These are phyloP conservation scores for Drosophila lini DNA, from an alignment of 1,140 invertebrate genomes.

Conservation along the genomic window DNA sequence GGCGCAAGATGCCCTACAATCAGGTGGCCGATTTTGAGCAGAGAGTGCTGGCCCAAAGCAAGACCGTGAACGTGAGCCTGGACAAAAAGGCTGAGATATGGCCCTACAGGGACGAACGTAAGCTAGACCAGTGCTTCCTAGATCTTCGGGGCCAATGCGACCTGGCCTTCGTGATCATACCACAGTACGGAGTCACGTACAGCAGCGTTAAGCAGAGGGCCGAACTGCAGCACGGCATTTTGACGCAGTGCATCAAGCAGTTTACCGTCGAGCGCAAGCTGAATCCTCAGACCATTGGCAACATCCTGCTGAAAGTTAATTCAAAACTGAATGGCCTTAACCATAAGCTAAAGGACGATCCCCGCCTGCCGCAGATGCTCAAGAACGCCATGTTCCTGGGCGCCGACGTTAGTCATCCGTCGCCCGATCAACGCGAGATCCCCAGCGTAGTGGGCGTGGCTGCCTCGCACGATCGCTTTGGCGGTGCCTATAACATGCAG, in stretches of 20 bases:
- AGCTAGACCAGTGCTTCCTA: neutral
- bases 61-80: constrained; percentile 24
- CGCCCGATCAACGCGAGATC: constrained; percentile 88
- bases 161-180: constrained; percentile 86
- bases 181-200: constrained; percentile 85
- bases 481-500: constrained; percentile 89
- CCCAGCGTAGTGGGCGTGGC: constrained; percentile 95
- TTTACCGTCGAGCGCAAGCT: constrained; percentile 85
- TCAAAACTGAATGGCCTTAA: constrained; percentile 94
- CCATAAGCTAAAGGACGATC: constrained; percentile 86
- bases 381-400: constrained; percentile 90
- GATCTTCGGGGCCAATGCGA: constrained; percentile 16
- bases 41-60: constrained; percentile 2
- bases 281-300: constrained; percentile 85
- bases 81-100: constrained; percentile 38
- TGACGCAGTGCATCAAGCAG: constrained; percentile 93
- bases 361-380: constrained; percentile 8
- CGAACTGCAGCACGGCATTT: constrained; percentile 89
- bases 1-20: constrained; percentile 19
- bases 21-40: constrained; percentile 24
- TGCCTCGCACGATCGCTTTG: constrained; percentile 88
- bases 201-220: constrained; percentile 89
- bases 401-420: constrained; percentile 95
- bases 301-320: constrained; percentile 94
- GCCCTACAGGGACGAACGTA: constrained; percentile 13